Percentiles rank a stretch among this genome's conserved stretches.
phyloP scores from a whole-genome alignment of 2,888 invertebrate genomes.

The Troides oblongomaculatus region DNA sequence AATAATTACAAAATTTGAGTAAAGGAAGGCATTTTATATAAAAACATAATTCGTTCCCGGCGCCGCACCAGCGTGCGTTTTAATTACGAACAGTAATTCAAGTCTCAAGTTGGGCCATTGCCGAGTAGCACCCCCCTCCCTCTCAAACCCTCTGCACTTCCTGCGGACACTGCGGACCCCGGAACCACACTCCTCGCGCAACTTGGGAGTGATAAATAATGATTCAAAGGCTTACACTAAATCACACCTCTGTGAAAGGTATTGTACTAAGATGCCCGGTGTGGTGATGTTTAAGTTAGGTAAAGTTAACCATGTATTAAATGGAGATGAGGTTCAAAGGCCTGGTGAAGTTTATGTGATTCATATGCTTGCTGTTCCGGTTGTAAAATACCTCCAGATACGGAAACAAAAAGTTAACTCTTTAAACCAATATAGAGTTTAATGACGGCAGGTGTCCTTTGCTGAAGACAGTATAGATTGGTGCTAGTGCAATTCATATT shows the following conservation, averaged over 20 bases:
- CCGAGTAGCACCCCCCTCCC: slow-evolving; percentile 9
- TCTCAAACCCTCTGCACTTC: slow-evolving; percentile 3
- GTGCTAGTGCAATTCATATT: too few species aligned
- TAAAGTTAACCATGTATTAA: not conserved
- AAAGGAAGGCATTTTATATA: slow-evolving; percentile 4
- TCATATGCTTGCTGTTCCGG: too few species aligned
- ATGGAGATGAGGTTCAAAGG: too few species aligned
- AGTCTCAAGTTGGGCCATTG: slow-evolving; percentile 35
- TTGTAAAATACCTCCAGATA: too few species aligned
- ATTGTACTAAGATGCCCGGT: slow-evolving; percentile 32
- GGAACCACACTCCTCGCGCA: slow-evolving; percentile 33
- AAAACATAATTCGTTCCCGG: slow-evolving; percentile 20
- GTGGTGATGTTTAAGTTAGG: slow-evolving; percentile 30
- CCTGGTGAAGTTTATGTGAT: too few species aligned
- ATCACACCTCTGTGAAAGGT: slow-evolving; percentile 43
- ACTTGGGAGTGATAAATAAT: slow-evolving; percentile 39
- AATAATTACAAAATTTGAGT: not conserved
- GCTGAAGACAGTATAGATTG: too few species aligned
- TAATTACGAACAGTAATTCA: slow-evolving; percentile 41
- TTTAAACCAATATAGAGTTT: too few species aligned
- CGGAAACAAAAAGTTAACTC: too few species aligned
- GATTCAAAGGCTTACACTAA: slow-evolving; percentile 36
- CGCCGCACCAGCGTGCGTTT: slow-evolving; percentile 38
- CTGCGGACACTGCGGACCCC: slow-evolving; percentile 29
- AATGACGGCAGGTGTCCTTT: too few species aligned